Evolutionary conservation across 2,797 vertebrate species (phyloP), one percentile per base, ranked within the genome.

Genomic region (Gila robusta): DNA sequence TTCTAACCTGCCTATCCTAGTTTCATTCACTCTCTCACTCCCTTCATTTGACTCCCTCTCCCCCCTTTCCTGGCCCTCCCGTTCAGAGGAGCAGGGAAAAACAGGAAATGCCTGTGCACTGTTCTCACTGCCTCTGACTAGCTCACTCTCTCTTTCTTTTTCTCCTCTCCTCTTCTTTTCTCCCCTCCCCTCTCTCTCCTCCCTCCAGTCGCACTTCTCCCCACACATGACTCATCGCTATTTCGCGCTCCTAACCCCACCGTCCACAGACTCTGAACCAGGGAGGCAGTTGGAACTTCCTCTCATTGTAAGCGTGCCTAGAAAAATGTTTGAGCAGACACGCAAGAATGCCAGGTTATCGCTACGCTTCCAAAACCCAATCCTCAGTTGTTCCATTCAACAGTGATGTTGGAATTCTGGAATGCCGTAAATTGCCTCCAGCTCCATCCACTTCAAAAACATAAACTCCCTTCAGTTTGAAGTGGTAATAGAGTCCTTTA

Each of bases 51-150:
- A 23, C 28, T 79, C 56, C 21, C 16, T 86, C 89, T 85, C 85
- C 81, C 88, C 62, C 89, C 91, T 89, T 90, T 86, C 85, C 37
- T 73, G 71, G 88, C 92, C 91, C 91, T 95, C 91, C 92, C 89
- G 89, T 67, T 76, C 91, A 28, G 9, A 49, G 85, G 92, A 84
- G 86, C 88, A 91, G 91, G 84, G 19, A 28, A 94, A 93, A 94
- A 95, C 95, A 93, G 96, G 96, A 96, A 96, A 96, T 92, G 89
- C 94, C 94, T 93, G 91, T 91, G 90, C 90, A 90, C 92, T 90
- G 91, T 95, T 95, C 94, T 94, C 88, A 93, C 91, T 92, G 89
- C 87, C 90, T 90, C 89, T 91, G 91, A 92, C 92, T 90, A 87
- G 86, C 87, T 88, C 91, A 70, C 88, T 91, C 91, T 80, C 92